These are phyloP conservation scores for Myotis brandtii DNA, from an alignment of 2,113 vertebrate genomes.

Conservation along the genomic window DNA sequence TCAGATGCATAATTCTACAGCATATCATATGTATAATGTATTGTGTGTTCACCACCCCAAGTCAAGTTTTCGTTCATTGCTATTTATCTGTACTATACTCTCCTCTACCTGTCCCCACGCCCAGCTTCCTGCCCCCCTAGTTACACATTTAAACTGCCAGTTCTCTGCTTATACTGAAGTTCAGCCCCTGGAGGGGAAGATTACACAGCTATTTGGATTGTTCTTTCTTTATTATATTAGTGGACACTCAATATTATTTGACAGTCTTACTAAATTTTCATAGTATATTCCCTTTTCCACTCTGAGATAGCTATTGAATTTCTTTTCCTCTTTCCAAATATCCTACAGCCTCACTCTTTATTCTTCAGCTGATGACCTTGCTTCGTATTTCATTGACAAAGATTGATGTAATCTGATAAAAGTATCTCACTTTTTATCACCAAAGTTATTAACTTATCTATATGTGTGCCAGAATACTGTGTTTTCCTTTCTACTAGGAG, in stretches of 20 bases:
- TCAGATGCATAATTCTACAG: too few species aligned
- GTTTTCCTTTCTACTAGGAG: background rate
- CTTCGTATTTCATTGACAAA: background rate
- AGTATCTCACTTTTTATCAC: background rate
- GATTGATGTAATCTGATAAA: background rate
- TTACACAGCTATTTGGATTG: background rate
- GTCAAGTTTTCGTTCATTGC: too few species aligned
- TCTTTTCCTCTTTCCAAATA: background rate
- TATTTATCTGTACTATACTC: too few species aligned
- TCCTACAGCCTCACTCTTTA: background rate
- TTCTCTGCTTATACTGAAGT: background rate
- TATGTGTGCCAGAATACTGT: background rate
- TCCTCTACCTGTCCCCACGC: too few species aligned
- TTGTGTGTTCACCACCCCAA: too few species aligned
- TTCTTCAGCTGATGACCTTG: background rate
- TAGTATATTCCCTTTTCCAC: background rate
- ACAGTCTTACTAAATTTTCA: background rate
- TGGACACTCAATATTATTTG: background rate
- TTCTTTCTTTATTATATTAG: background rate
- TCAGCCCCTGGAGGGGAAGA: background rate
- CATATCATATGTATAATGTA: too few species aligned
- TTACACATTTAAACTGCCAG: background rate
- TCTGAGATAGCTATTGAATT: background rate
- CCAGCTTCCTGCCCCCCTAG: too few species aligned
- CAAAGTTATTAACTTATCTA: background rate